Base-by-base conservation (phyloP, 2,797 vertebrate genomes). In the Remorina albescens region DNA sequence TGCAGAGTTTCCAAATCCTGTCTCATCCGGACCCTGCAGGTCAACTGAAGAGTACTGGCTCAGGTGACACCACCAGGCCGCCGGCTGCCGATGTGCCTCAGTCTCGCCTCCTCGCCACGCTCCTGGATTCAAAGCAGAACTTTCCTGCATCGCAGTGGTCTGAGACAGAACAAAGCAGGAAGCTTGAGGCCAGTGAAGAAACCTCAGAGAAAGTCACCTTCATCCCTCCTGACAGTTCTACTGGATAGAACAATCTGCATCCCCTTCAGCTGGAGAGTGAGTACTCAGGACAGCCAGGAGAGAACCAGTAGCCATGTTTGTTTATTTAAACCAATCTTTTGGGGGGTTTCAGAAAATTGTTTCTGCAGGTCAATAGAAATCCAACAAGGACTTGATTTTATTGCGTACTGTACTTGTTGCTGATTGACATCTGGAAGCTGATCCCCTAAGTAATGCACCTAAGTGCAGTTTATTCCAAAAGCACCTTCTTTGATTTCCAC, bases 141-240 rank as follows among this genome's bases (percentile, higher is more conserved):
- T 68, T 50, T 49, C 47, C 36, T 36, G 36, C 15, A 25, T 41
- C 60, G 30, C 78, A 55, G 18, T 47, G 71, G 46, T 18, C 34
- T 41, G 62, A 26, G 30, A 60, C 55, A 56, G 76, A 74, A 51
- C 65, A 67, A 42, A 39, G 42, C 61, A 63, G 56, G 67, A 64
- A 78, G 47, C 23, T 55, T 2, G 23, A 64, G 21, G 25, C 54
- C 19, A 2, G 7, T 23, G 23, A 28, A 11, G 55, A 51, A 37
- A 53, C 44, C 23, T 65, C 59, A 16, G 86, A 81, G 18, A 82
- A 78, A 56, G 67, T 64, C 42, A 58, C 70, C 32, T 60, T 87
- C 4, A 79, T 88, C 76, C 81, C 81, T 78, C 93, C 92, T 30
- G 93, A 94, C 67, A 94, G 92, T 74, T 94, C 90, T 21, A 93